Percentiles rank a stretch among this genome's conserved stretches.
phyloP scores from a whole-genome alignment of 2,113 vertebrate genomes.

The Peromyscus polionotus region DNA sequence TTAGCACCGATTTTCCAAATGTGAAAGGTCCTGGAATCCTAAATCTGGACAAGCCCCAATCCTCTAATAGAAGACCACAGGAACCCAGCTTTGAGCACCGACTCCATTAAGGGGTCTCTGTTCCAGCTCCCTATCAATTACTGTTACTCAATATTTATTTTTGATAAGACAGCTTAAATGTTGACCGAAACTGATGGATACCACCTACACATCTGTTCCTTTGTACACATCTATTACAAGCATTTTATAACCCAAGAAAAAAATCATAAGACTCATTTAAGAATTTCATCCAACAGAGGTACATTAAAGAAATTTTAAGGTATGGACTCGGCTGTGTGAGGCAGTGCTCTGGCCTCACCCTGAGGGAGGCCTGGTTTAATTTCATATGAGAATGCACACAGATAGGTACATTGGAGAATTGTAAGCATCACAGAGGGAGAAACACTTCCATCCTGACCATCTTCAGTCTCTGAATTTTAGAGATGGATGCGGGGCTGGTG shows the following conservation, averaged over 20 bases:
- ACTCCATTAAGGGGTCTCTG: neutral
- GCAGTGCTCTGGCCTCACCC: fast-evolving
- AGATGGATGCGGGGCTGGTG: neutral
- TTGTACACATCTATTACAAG: neutral
- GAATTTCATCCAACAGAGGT: neutral
- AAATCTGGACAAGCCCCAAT: neutral
- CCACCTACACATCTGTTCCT: neutral
- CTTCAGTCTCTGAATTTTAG: neutral
- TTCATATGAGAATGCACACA: neutral
- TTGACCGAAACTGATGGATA: neutral
- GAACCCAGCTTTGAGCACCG: neutral
- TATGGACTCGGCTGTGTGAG: neutral
- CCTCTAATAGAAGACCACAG: neutral
- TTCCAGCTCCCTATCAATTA: neutral
- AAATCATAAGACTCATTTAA: neutral
- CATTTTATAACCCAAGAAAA: neutral
- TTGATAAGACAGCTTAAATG: constrained; percentile 21
- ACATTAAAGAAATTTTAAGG: neutral
- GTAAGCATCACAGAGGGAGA: neutral
- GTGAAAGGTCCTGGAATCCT: neutral
- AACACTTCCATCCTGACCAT: neutral
- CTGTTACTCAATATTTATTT: neutral
- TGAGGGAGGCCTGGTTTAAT: neutral
- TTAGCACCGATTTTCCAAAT: neutral
- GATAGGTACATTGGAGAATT: neutral